Percentiles rank a stretch among this genome's conserved stretches.
phyloP scores from a whole-genome alignment of 2,888 invertebrate species.

The Cinara cedri region DNA sequence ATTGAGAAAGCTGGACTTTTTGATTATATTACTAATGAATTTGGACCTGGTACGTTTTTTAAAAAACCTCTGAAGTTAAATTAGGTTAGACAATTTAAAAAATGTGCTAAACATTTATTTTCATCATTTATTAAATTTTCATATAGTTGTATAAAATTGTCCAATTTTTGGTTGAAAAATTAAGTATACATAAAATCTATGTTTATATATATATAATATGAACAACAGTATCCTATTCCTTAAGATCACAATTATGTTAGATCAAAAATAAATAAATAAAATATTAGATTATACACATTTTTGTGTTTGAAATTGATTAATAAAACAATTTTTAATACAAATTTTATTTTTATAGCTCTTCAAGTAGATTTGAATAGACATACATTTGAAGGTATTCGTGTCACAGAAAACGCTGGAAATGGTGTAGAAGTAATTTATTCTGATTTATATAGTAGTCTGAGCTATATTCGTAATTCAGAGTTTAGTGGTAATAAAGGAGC shows the following conservation, averaged over 20 bases:
- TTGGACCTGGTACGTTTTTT: slow-evolving; percentile 71
- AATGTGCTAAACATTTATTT: no score
- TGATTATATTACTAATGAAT: slow-evolving; percentile 86
- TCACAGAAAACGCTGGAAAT: slow-evolving; percentile 87
- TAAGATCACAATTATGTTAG: no score
- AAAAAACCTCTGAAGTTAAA: background rate
- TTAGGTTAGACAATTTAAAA: no score
- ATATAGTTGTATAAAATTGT: no score
- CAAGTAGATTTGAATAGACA: slow-evolving; percentile 87
- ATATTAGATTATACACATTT: no score
- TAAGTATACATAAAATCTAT: no score
- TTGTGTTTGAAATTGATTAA: no score
- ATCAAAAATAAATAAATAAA: no score
- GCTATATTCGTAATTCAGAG: slow-evolving; percentile 82
- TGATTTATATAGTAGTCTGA: slow-evolving; percentile 87
- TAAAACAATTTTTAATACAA: background rate
- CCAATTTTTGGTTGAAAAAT: background rate
- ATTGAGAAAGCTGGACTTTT: slow-evolving; percentile 92
- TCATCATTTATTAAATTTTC: no score
- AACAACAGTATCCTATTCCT: background rate
- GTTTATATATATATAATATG: background rate
- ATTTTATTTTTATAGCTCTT: slow-evolving; percentile 67
- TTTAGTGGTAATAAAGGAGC: slow-evolving; percentile 84
- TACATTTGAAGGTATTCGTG: slow-evolving; percentile 79
- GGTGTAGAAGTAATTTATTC: slow-evolving; percentile 94